Evolutionary conservation across 2,888 invertebrate species (phyloP).

Genomic region (Catocala nupta): DNA sequence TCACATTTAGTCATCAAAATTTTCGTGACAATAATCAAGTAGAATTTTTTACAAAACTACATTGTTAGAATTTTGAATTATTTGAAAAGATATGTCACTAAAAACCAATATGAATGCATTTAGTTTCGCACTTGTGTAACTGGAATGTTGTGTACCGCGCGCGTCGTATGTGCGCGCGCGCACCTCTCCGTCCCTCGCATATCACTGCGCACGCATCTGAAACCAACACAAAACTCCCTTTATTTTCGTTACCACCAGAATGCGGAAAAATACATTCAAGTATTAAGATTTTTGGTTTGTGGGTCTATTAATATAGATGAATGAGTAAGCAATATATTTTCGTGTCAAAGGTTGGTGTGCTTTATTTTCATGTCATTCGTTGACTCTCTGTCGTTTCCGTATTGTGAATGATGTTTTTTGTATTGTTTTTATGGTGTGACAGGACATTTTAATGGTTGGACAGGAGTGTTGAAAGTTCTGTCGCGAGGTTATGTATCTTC

Average conservation of each 20-base stretch:
- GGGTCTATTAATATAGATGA: constrained; percentile 15
- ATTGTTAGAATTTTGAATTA: background rate
- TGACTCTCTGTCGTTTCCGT: background rate
- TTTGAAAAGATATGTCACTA: constrained; percentile 10
- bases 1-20: no score
- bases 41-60: no score
- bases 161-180: constrained; percentile 54
- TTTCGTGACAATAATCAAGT: no score
- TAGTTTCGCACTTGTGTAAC: constrained; percentile 41
- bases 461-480: constrained; percentile 20
- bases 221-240: constrained; percentile 57
- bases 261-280: constrained; percentile 38
- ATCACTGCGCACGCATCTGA: constrained; percentile 65
- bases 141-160: constrained; percentile 50
- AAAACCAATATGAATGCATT: constrained; percentile 47
- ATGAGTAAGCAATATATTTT: constrained; percentile 27
- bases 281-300: constrained; percentile 16
- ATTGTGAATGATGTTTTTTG: background rate
- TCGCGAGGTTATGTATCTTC: background rate
- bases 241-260: constrained; percentile 49
- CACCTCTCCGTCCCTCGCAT: constrained; percentile 54
- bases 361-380: no score
- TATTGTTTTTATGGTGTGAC: background rate
- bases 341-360: constrained; percentile 8
- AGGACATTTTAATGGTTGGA: constrained; percentile 9